Evolutionary conservation across 2,113 vertebrate species (phyloP).

Genomic region (Sander vitreus): DNA sequence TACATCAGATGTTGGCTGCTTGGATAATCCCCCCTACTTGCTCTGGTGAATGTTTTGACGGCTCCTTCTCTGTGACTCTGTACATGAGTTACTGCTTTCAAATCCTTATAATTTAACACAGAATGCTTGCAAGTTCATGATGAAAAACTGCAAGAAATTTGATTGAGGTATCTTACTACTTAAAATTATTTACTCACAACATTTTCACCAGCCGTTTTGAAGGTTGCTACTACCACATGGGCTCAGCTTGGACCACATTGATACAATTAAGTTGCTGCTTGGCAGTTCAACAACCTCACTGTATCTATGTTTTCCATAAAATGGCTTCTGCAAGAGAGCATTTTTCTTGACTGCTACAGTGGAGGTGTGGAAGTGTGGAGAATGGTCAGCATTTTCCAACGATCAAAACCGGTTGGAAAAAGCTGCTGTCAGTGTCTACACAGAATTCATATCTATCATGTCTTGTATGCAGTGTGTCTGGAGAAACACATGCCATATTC

Average conservation of each 20-base stretch:
- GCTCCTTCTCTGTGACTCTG: not conserved
- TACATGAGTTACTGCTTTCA: slow-evolving; percentile 11
- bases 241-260: not conserved
- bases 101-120: not conserved
- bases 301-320: not conserved
- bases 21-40: slow-evolving; percentile 10
- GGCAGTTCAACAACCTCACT: not conserved
- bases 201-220: not conserved
- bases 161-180: not conserved
- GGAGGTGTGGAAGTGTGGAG: slow-evolving; percentile 1
- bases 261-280: not conserved
- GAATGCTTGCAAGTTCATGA: not conserved
- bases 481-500: not conserved
- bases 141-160: not conserved
- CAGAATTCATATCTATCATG: not conserved
- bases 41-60: slow-evolving; percentile 19
- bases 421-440: not conserved
- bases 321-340: no score
- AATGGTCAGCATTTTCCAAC: not conserved
- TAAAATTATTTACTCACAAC: not conserved
- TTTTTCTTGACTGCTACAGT: not conserved
- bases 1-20: slow-evolving; percentile 17
- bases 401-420: not conserved
- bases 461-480: not conserved
- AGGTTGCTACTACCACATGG: not conserved